Evolutionary conservation across 2,888 invertebrate species (phyloP), one percentile per base, ranked within the genome.

Genomic region (Phyllotreta cruciferae): DNA sequence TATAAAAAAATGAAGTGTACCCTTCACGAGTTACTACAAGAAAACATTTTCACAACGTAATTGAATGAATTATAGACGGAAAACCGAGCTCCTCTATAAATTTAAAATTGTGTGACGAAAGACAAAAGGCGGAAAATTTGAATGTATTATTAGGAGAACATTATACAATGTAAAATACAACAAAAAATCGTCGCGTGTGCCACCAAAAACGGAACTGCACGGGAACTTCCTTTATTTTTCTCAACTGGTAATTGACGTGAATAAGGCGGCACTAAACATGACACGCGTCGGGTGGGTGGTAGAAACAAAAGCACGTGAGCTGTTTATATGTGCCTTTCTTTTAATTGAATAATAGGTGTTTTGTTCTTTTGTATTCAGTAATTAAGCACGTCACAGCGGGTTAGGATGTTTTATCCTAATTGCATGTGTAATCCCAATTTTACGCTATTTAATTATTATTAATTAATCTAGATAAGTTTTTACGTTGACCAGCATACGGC

Each of bases 321-420:
- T 65, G 55, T 69, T 71, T 71, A 63, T 70, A 67, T 66, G 36
- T 60, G 13, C 13, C 8, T 24, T 24, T 60, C 36, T 10, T 45
- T 47, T 74, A 74, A 74, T 74, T 69, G 69, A 64, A 74, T 75
- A 74, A 75, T 74, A 71, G 72, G 70, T 70, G 73, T 74, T 73
- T 74, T 74, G 73, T 74, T 71, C 71, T 65, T 66, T 71, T 69
- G 69, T 70, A 66, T 62, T 60, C 35, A 56, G 24, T 72, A 71
- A 74, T 74, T 74, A 69, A 64, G 63, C 57, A 70, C 66, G 71
- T 71, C 67, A 63, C 60, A 45, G 58, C 50, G 42, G 50, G 60
- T 63, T 63, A 60, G 11, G 38, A 14, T 9, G 56, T 44, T 44
- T 14, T 24, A 24, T 24, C 24, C 24, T 24, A 24, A 24, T 24